These are phyloP conservation scores for Lysandra coridon DNA, from an alignment of 2,888 invertebrate species.

Conservation along the genomic window DNA sequence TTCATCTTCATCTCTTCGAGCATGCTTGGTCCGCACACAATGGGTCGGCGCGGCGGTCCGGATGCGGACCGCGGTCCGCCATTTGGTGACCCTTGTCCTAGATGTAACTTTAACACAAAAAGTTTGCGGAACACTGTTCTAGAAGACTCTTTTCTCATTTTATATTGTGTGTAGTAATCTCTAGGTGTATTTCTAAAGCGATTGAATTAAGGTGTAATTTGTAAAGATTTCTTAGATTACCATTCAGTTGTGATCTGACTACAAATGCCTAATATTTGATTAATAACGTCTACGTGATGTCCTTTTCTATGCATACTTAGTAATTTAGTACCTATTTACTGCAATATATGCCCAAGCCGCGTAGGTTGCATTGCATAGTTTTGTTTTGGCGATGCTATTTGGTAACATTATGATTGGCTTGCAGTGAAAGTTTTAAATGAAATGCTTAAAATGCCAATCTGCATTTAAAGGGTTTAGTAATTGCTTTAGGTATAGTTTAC, in stretches of 20 bases:
- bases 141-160: too few species aligned
- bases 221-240: background rate
- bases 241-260: background rate
- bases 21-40: too few species aligned
- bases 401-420: background rate
- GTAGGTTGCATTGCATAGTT: background rate
- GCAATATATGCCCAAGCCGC: background rate
- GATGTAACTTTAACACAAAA: too few species aligned
- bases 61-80: too few species aligned
- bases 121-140: too few species aligned
- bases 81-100: too few species aligned
- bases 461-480: background rate
- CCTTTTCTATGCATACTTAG: conserved; percentile 2
- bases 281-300: background rate
- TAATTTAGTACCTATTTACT: background rate
- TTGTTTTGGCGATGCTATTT: background rate
- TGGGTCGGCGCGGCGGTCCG: too few species aligned
- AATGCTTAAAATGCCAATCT: background rate
- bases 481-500: background rate
- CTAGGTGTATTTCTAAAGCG: too few species aligned
- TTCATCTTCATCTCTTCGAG: too few species aligned
- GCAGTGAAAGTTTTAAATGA: background rate
- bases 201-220: too few species aligned
- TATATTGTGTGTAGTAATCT: background rate
- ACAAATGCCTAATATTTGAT: background rate